Conservation (phyloP, 1,140 invertebrate species). For the Carposina sasakii region DNA sequence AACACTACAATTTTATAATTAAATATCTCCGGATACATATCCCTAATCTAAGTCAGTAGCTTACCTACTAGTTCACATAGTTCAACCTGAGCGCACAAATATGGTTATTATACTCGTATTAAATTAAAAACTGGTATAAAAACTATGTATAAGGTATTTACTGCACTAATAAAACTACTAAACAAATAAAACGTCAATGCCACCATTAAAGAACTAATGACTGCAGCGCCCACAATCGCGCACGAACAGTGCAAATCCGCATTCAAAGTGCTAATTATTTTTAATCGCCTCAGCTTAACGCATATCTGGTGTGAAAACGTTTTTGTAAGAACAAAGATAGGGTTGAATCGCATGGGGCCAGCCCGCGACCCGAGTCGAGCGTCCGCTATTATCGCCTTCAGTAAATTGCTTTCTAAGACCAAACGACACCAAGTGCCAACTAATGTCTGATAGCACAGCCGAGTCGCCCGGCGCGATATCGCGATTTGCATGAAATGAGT, state of each 20-base stretch:
- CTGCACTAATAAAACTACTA: no score
- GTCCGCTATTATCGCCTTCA: slow-evolving; percentile 34
- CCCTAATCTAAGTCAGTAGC: no score
- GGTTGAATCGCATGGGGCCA: slow-evolving; percentile 15
- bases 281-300: slow-evolving; percentile 37
- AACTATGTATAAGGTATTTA: no score
- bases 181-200: no score
- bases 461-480: slow-evolving; percentile 25
- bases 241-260: slow-evolving; percentile 26
- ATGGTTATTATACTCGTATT: no score
- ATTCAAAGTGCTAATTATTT: slow-evolving; percentile 52
- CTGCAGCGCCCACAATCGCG: no score
- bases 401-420: slow-evolving; percentile 23
- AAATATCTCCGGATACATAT: no score
- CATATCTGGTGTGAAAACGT: slow-evolving; percentile 27
- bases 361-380: slow-evolving; percentile 20
- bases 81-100: no score
- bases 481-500: slow-evolving; percentile 56
- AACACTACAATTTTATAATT: no score
- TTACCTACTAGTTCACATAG: no score
- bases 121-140: no score
- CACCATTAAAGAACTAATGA: no score
- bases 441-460: slow-evolving; percentile 19
- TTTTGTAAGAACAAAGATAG: slow-evolving; percentile 29
- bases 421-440: slow-evolving; percentile 17